Base-by-base conservation (phyloP, 2,888 invertebrate genomes). In the Macrosoma leucophasiata region DNA sequence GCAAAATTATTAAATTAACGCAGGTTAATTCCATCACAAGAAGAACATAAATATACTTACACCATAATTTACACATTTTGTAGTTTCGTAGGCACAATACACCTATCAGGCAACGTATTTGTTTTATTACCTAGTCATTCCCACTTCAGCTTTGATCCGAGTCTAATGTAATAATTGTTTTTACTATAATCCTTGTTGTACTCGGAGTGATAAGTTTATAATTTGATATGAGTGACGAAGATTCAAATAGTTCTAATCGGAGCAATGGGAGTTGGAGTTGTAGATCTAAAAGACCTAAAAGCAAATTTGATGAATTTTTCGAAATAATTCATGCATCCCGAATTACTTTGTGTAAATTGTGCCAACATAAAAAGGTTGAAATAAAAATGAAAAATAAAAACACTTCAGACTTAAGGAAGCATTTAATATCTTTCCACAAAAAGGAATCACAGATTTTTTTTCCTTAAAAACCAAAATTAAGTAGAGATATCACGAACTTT, bases 331-430 rank as follows among this genome's bases (percentile, higher is more conserved):
- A 39, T 44, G 41, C 44, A 42, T 45, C 41, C 36, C 41, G 41
- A 44, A 42, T 23, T 42, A 41, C 39, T 29, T 42, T 41, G 22
- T 45, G 41, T 45, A 45, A 45, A 44, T 44, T 41, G 38, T 44
- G 43, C 36, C 41, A 44, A 40, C 40, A 40, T 39, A 46, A 43
- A 46, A 43, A 41, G 41, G 22, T 39, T 42, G 42, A 45, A 45
- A 45, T 45, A 40, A 45, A 46, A 46, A 46, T 46, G 40, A 42
- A 46, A 43, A 42, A 46, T 40, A 36, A 40, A 46, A 46, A 40
- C 42, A 43, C 42, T 46, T 46, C 46, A 46, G 38, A 42, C 42
- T 38, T 44, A 39, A 40, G 33, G 35, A 43, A 40, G 18, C 34
- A 41, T 41, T 32, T 33, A 44, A 36, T 39, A 39, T 39, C 44